Base-by-base conservation (phyloP, 2,113 vertebrate species). In the Girardinichthys multiradiatus region DNA sequence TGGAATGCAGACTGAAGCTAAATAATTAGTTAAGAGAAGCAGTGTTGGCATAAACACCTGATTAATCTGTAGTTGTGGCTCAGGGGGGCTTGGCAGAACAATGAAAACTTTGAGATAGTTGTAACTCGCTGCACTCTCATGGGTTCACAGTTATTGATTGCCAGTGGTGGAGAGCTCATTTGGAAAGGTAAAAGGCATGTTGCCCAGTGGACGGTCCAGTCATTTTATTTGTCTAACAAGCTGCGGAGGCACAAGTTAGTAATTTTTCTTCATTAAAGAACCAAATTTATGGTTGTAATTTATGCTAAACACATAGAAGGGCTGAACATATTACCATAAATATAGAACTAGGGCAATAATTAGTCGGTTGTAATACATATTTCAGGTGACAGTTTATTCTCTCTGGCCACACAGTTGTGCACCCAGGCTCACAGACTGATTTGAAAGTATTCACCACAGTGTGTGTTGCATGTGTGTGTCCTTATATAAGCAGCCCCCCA, bases 251-350 rank as follows among this genome's bases (percentile, higher is more conserved):
- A 79, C 72, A 73, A 83, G 65, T 83, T 70, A 72, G 79, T 87
- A 3, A 78, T 91, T 86, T 79, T 70, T 91, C 88, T 88, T 91
- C 89, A 90, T 91, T 92, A 91, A 88, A 86, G 76, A 58, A 39
- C 1, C 15, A 69, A 86, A 77, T 83, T 76, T 33, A 57, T 64
- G n/a, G 48, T 74, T 80, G 68, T 80, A 78, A 86, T 87, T 87
- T 76, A 89, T 85, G 85, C 60, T 51, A 64, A 67, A 76, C 57
- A 74, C 58, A 54, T 48, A 31, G 64, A 75, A 61, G 69, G 70
- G 77, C 54, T 65, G 48, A 72, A 45, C 65, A 31, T 67, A 81
- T 86, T 79, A 83, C 67, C 70, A 67, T 77, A 64, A 77, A 85
- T 72, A 80, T 61, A 69, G 62, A 75, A 59, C 61, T 70, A 66